Conservation (phyloP, 2,888 invertebrate genomes). For the Trissonchulus latispiculum region DNA sequence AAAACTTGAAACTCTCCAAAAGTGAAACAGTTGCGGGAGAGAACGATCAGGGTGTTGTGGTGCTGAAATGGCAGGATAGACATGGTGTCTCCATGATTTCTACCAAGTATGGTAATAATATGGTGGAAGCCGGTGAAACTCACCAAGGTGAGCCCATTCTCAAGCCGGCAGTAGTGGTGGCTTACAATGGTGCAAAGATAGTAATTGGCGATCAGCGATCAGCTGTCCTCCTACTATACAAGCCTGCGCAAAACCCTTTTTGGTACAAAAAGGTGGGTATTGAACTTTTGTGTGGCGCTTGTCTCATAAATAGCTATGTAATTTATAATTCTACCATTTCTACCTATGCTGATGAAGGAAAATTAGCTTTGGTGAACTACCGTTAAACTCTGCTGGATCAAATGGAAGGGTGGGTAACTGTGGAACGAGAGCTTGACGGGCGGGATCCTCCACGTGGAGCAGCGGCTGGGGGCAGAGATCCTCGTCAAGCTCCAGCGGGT, state of each 20-base stretch:
- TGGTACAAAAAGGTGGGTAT: too few relatives aligned
- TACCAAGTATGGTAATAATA: not conserved
- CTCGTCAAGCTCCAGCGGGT: not conserved
- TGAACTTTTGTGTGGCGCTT: too few relatives aligned
- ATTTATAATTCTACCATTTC: too few relatives aligned
- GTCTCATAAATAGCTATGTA: too few relatives aligned
- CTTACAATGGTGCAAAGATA: not conserved
- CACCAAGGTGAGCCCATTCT: not conserved
- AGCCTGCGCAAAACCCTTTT: not conserved
- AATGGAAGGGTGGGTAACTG: not conserved
- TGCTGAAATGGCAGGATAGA: not conserved
- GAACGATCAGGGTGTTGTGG: not conserved
- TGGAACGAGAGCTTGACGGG: not conserved
- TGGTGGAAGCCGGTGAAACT: not conserved
- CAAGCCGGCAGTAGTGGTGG: not conserved
- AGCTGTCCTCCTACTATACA: not conserved
- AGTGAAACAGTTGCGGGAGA: not conserved
- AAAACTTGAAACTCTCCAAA: not conserved
- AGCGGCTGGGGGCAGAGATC: not conserved
- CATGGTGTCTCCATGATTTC: not conserved
- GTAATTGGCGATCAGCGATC: not conserved
- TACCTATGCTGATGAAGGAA: too few relatives aligned
- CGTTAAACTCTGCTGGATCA: not conserved
- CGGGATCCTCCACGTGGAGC: not conserved
- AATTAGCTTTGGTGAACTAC: too few relatives aligned